These are phyloP conservation scores for Cacoxenus indagator DNA, from an alignment of 2,888 invertebrate genomes.

Conservation along the genomic window DNA sequence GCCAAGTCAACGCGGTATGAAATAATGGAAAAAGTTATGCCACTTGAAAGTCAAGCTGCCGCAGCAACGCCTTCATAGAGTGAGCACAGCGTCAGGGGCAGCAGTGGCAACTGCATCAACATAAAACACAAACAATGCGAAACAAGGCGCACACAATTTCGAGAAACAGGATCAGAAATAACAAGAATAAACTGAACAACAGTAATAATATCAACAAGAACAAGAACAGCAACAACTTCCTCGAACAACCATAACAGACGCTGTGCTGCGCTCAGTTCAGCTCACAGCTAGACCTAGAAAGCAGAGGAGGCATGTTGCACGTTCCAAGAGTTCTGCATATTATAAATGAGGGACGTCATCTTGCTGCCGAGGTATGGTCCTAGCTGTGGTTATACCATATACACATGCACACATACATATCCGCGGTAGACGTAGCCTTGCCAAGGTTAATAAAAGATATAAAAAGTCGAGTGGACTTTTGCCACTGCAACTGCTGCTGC, in stretches of 20 bases:
- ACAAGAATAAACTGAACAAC: too few species aligned
- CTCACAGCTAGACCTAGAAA: background rate
- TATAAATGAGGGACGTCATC: constrained; percentile 15
- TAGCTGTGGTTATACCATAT: constrained; percentile 17
- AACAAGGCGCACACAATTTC: background rate
- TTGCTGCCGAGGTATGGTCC: background rate
- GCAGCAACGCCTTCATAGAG: background rate
- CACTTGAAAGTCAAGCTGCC: constrained; percentile 48
- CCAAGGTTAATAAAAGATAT: constrained; percentile 11
- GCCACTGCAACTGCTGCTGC: background rate
- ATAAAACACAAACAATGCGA: constrained; percentile 1
- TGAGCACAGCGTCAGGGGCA: background rate
- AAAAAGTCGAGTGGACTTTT: background rate
- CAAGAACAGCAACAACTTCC: background rate
- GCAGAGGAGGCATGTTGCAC: background rate
- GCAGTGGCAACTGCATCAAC: background rate
- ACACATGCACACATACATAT: background rate
- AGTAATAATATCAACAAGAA: background rate
- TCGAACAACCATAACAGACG: background rate
- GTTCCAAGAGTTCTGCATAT: constrained; percentile 24
- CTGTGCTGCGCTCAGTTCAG: background rate
- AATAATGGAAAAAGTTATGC: constrained; percentile 63
- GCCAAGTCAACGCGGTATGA: constrained; percentile 28
- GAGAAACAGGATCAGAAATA: background rate
- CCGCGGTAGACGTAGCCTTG: background rate